These are phyloP conservation scores for Nipponia nippon DNA, from an alignment of 2,113 vertebrate species.

Conservation along the genomic window DNA sequence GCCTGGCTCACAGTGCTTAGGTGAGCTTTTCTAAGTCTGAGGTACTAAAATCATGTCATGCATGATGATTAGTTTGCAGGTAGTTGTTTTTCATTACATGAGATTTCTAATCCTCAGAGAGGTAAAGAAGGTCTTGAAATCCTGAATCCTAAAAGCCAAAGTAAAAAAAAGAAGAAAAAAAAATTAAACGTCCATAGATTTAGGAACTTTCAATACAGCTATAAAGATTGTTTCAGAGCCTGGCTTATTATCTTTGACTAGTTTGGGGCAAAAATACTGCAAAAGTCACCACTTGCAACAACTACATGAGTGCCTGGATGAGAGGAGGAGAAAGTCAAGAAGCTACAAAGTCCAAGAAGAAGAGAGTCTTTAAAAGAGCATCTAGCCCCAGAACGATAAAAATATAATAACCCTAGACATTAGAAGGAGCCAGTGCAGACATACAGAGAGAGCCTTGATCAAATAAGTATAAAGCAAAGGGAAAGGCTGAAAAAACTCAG, in stretches of 20 bases:
- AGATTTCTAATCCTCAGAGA: neutral
- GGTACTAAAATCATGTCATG: neutral
- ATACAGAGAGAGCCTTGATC: neutral
- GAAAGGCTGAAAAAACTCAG: neutral
- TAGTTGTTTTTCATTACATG: neutral
- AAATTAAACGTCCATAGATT: neutral
- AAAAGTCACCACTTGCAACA: neutral
- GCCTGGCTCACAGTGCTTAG: neutral
- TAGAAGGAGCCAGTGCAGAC: neutral
- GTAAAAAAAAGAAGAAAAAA: neutral
- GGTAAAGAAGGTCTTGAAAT: neutral
- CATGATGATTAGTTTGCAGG: neutral
- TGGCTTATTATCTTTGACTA: neutral
- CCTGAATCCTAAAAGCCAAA: neutral
- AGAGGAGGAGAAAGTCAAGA: neutral
- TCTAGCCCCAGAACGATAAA: neutral
- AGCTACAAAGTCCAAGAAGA: neutral
- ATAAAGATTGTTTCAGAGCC: neutral
- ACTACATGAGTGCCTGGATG: neutral
- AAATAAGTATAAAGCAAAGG: neutral
- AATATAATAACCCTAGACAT: neutral
- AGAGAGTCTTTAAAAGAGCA: neutral
- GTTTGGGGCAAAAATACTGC: neutral
- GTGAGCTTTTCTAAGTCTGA: neutral
- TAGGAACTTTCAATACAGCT: neutral